Percentiles rank a stretch among this genome's conserved stretches.
Conservation (phyloP, 30 jellyfish, hydroid and myxozoan species). For the Clytia hemisphaerica region DNA sequence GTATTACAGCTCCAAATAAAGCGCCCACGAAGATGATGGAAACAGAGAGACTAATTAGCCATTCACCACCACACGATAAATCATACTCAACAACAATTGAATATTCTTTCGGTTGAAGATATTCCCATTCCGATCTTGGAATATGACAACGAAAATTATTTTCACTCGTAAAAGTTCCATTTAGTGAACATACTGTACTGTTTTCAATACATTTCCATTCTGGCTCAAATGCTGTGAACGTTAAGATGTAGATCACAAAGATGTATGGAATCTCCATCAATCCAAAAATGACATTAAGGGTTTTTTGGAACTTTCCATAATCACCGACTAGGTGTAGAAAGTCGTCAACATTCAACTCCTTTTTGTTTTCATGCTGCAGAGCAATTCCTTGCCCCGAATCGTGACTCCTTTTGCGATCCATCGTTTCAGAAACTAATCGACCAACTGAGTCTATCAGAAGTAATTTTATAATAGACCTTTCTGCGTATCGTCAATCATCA, state of each 20-base stretch:
- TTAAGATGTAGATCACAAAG: slow-evolving; percentile 38
- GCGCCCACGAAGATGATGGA: slow-evolving; percentile 49
- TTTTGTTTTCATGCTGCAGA: too few species aligned
- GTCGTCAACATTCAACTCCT: too few species aligned
- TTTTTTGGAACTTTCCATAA: slow-evolving; percentile 33
- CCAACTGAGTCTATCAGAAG: too few species aligned
- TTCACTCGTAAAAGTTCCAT: slow-evolving; percentile 13
- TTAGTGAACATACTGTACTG: neutral
- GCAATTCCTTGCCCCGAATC: too few species aligned
- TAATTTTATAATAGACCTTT: too few species aligned
- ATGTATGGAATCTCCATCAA: slow-evolving; percentile 38
- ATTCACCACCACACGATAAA: slow-evolving; percentile 42
- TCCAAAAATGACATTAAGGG: slow-evolving; percentile 22
- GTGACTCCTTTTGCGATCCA: too few species aligned
- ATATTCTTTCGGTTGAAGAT: slow-evolving; percentile 21
- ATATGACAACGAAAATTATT: slow-evolving; percentile 21
- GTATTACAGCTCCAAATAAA: slow-evolving; percentile 55
- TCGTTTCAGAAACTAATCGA: too few species aligned
- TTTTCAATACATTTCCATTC: neutral
- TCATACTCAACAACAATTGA: slow-evolving; percentile 62
- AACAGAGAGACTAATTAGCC: slow-evolving; percentile 28
- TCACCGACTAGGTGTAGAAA: slow-evolving; percentile 48
- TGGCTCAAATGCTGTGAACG: slow-evolving; percentile 39
- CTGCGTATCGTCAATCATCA: too few species aligned
- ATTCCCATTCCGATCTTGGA: slow-evolving; percentile 63